Evolutionary conservation across 2,888 invertebrate genomes (phyloP).

Genomic region (Bursaphelenchus okinawaensis): DNA sequence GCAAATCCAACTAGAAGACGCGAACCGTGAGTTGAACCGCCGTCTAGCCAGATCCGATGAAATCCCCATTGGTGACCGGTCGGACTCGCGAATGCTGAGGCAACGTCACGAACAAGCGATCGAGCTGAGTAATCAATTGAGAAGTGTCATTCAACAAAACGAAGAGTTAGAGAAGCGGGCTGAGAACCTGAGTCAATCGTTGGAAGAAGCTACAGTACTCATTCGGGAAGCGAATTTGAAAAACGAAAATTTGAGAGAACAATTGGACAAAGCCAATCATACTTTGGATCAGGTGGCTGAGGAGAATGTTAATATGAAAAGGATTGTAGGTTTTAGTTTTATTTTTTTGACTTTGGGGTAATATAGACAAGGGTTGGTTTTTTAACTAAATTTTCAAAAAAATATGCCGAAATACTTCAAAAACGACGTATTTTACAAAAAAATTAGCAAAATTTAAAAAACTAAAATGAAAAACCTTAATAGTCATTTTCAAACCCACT

Average conservation of each 20-base stretch:
- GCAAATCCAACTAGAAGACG: constrained; percentile 52
- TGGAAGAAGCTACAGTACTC: constrained; percentile 48
- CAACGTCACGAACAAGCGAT: constrained; percentile 53
- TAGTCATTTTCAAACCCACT: no score
- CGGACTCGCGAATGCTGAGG: constrained; percentile 43
- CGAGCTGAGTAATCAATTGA: constrained; percentile 45
- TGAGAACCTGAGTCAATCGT: constrained; percentile 37
- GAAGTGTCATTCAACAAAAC: constrained; percentile 47
- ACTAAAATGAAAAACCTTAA: no score
- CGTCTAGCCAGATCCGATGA: constrained; percentile 40
- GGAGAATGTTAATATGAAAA: constrained; percentile 25
- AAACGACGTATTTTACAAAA: no score
- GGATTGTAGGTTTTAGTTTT: constrained; percentile 14
- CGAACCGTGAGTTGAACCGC: constrained; percentile 48
- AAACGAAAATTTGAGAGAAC: constrained; percentile 28
- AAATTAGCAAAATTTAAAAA: no score
- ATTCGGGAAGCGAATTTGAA: constrained; percentile 42
- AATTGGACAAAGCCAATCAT: constrained; percentile 26
- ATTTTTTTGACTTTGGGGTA: no score
- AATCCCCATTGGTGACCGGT: constrained; percentile 38
- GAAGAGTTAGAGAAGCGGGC: constrained; percentile 44
- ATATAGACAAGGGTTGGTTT: no score
- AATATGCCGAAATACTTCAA: no score
- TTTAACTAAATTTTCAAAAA: no score
- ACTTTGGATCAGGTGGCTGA: constrained; percentile 24